Conservation (phyloP, 2,888 invertebrate species). For the Pristionchus mayeri region DNA sequence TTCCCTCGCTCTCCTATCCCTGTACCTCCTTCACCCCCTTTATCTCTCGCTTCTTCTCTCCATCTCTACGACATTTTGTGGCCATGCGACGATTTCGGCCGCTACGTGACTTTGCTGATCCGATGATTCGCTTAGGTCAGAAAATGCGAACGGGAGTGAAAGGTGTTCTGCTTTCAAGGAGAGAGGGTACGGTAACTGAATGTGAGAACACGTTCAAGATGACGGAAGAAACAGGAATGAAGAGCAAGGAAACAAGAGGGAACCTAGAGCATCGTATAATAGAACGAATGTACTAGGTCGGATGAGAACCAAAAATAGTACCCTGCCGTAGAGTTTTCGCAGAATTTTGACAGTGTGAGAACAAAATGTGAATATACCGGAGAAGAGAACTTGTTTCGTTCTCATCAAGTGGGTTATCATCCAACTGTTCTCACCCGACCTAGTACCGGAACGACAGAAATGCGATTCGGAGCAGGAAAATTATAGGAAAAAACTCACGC, state of each 20-base stretch:
- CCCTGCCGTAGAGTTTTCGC: no score
- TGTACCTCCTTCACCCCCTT: background rate
- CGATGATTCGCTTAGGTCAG: background rate
- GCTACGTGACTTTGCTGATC: conserved; percentile 6
- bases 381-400: no score
- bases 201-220: no score
- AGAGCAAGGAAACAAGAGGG: background rate
- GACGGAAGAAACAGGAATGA: background rate
- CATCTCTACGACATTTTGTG: background rate
- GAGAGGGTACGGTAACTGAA: background rate
- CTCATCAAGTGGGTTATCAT: no score
- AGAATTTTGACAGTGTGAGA: no score
- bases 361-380: no score
- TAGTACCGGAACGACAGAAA: no score
- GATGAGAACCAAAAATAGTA: no score
- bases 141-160: background rate
- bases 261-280: background rate
- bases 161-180: no score
- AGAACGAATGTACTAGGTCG: no score
- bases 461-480: no score
- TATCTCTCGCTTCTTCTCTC: background rate
- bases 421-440: no score
- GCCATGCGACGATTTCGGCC: background rate
- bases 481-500: background rate
- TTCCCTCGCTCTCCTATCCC: background rate